These are phyloP conservation scores for Scomber colias DNA, from an alignment of 2,113 vertebrate species.

Conservation along the genomic window DNA sequence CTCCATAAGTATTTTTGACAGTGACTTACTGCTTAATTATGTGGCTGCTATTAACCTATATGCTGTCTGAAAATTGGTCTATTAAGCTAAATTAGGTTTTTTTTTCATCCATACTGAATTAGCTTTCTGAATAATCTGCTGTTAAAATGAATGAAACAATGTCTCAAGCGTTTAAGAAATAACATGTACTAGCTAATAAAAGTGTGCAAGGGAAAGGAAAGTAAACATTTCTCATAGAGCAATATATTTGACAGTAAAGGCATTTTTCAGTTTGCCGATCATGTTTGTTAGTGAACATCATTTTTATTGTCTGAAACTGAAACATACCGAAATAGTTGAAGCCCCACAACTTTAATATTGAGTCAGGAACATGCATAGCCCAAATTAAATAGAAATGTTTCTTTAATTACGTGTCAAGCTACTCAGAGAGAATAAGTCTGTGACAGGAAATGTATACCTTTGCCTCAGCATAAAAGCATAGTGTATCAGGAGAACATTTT, in stretches of 20 bases:
- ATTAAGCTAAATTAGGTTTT: not conserved
- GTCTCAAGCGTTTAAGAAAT: not conserved
- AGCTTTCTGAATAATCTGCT: not conserved
- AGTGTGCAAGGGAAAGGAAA: not conserved
- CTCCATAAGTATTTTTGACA: not conserved
- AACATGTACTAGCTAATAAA: not conserved
- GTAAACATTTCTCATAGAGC: not conserved
- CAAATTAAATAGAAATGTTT: conserved; percentile 83
- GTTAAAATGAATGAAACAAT: not conserved
- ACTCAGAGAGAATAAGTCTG: not conserved
- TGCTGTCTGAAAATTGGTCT: not conserved
- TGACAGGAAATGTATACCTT: conserved; percentile 21
- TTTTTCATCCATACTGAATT: not conserved
- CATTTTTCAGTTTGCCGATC: too few species aligned
- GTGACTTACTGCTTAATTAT: not conserved
- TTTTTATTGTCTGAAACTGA: conserved; percentile 7
- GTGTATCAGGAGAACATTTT: not conserved
- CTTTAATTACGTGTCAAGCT: conserved; percentile 80
- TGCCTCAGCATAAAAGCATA: conserved; percentile 50
- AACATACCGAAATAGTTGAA: conserved; percentile 1
- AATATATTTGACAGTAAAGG: not conserved
- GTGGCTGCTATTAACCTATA: not conserved
- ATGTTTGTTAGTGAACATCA: not conserved
- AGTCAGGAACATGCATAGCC: conserved; percentile 81
- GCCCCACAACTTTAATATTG: conserved; percentile 36